Conservation (phyloP, 2,797 vertebrate genomes). For the Darevskia mixta region DNA sequence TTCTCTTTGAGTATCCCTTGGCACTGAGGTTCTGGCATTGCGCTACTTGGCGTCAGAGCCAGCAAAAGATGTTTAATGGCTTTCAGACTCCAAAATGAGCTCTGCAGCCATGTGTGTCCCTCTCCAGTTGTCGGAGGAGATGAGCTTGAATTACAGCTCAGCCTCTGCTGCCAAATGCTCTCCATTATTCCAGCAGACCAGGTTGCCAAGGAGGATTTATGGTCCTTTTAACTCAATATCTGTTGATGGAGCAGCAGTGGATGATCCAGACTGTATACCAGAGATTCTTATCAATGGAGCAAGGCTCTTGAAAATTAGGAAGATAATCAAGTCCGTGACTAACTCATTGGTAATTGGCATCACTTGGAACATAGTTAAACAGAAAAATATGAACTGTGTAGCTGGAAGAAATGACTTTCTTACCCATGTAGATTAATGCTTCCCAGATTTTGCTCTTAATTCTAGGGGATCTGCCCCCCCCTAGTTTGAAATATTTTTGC, state of each 20-base stretch:
- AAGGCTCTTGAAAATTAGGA: slow-evolving; percentile 84
- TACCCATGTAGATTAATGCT: slow-evolving; percentile 48
- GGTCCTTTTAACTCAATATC: slow-evolving; percentile 78
- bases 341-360: slow-evolving; percentile 80
- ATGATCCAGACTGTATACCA: slow-evolving; percentile 79
- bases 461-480: slow-evolving; percentile 9
- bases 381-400: slow-evolving; percentile 57
- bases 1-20: slow-evolving; percentile 79
- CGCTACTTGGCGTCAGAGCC: slow-evolving; percentile 68
- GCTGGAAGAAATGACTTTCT: slow-evolving; percentile 46
- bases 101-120: slow-evolving; percentile 80
- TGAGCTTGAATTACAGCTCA: slow-evolving; percentile 85
- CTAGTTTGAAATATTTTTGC: slow-evolving; percentile 44
- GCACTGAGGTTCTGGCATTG: slow-evolving; percentile 75
- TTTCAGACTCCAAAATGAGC: slow-evolving; percentile 81
- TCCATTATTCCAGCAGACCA: slow-evolving; percentile 75
- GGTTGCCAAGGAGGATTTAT: slow-evolving; percentile 80
- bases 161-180: slow-evolving; percentile 80
- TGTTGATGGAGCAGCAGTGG: slow-evolving; percentile 76
- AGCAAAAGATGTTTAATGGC: slow-evolving; percentile 82
- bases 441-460: slow-evolving; percentile 42
- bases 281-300: slow-evolving; percentile 85
- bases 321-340: slow-evolving; percentile 87
- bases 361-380: slow-evolving; percentile 58
- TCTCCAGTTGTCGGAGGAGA: slow-evolving; percentile 84